Conservation (phyloP, 2,888 invertebrate genomes). For the Trichogramma evanescens region DNA sequence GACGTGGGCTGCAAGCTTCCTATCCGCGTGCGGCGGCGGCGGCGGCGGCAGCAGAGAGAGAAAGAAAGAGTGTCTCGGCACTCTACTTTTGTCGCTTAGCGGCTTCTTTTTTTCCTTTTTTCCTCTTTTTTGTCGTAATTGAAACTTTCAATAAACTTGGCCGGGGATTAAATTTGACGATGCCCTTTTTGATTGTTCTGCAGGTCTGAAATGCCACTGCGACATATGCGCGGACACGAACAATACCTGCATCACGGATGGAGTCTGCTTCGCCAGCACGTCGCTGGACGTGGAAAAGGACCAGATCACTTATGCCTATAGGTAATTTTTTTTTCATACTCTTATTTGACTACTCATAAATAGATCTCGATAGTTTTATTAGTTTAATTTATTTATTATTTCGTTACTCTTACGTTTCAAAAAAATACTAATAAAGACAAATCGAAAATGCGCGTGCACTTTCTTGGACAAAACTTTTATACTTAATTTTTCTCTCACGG, state of each 20-base stretch:
- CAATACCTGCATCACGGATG: constrained; percentile 80
- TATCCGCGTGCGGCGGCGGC: no score
- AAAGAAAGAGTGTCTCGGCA: no score
- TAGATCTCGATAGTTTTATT: neutral
- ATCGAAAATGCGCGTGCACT: neutral
- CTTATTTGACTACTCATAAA: neutral
- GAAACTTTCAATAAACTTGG: neutral
- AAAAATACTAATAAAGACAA: constrained; percentile 2
- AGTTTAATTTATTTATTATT: no score
- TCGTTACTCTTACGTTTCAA: neutral
- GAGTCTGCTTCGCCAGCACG: constrained; percentile 79
- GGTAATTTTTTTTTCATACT: constrained; percentile 55
- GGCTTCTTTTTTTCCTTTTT: no score
- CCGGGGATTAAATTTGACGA: neutral
- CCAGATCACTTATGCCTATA: constrained; percentile 63
- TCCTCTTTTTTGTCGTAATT: no score
- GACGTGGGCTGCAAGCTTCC: no score
- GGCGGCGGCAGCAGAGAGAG: no score
- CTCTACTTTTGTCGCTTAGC: no score
- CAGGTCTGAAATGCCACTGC: constrained; percentile 79
- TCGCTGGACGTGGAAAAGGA: constrained; percentile 52
- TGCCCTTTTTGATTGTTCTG: constrained; percentile 21
- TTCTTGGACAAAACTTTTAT: no score
- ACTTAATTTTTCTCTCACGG: no score
- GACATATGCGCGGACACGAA: constrained; percentile 69